A percentile compares a stretch with the other conserved stretches of the same genome.
phyloP scores from a whole-genome alignment of 1,140 invertebrate species.

The Leptinotarsa undecemlineata region DNA sequence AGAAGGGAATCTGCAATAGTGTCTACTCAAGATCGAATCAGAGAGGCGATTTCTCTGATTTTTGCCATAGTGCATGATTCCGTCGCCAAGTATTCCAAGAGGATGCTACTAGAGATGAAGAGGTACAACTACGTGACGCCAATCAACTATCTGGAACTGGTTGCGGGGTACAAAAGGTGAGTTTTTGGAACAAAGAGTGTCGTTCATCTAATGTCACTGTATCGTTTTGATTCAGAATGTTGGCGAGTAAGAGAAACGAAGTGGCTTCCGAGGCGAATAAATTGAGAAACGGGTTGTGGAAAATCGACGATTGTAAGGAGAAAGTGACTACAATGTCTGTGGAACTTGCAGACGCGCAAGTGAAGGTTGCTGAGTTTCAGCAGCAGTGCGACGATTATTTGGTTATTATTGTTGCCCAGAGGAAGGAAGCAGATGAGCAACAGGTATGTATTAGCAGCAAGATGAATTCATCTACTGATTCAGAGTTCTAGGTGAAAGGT shows the following conservation, averaged over 20 bases:
- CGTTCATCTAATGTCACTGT: not conserved
- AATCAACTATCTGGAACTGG: slow-evolving; percentile 81
- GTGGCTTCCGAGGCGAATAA: slow-evolving; percentile 73
- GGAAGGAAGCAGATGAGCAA: slow-evolving; percentile 79
- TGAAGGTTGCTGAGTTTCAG: slow-evolving; percentile 71
- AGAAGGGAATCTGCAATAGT: slow-evolving; percentile 51
- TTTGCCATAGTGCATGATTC: slow-evolving; percentile 80
- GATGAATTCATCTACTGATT: no score
- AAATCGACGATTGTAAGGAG: slow-evolving; percentile 76
- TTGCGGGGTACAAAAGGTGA: slow-evolving; percentile 79
- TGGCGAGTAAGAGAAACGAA: slow-evolving; percentile 71
- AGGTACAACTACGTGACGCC: slow-evolving; percentile 86
- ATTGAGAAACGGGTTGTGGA: slow-evolving; percentile 72
- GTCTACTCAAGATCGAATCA: slow-evolving; percentile 64
- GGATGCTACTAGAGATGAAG: slow-evolving; percentile 76
- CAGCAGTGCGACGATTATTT: slow-evolving; percentile 76
- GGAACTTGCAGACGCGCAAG: slow-evolving; percentile 77
- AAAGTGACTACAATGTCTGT: slow-evolving; percentile 79
- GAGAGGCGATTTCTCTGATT: slow-evolving; percentile 67
- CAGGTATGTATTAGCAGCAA: slow-evolving; percentile 47
- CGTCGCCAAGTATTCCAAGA: slow-evolving; percentile 68
- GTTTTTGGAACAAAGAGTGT: not conserved
- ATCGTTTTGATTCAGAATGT: slow-evolving; percentile 61
- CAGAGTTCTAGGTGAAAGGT: no score
- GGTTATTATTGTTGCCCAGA: slow-evolving; percentile 75